Conservation (phyloP, 2,797 vertebrate species). For the Hemitrygon akajei region DNA sequence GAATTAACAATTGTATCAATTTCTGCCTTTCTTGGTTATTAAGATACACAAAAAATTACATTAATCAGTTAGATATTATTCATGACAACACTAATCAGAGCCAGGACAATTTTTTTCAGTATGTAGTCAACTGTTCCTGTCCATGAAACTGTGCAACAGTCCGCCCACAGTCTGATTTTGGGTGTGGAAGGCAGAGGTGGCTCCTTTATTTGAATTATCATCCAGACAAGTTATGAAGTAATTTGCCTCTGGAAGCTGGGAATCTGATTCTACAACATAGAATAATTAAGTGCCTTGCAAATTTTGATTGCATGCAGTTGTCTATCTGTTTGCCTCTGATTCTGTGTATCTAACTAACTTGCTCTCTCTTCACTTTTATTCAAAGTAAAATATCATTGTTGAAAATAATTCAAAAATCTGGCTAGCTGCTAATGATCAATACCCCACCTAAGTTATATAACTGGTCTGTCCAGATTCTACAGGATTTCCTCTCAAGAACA, state of each 20-base stretch:
- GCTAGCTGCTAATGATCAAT: not conserved
- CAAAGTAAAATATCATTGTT: not conserved
- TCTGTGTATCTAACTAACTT: not conserved
- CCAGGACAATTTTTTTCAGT: not conserved
- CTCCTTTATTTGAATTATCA: not conserved
- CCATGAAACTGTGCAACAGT: too few relatives aligned
- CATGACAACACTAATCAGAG: not conserved
- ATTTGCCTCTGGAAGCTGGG: not conserved
- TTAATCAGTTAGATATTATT: not conserved
- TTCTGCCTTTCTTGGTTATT: not conserved
- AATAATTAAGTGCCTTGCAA: not conserved
- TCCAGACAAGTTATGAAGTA: not conserved
- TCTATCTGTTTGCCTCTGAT: not conserved
- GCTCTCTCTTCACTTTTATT: not conserved
- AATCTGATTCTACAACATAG: not conserved
- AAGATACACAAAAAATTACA: not conserved
- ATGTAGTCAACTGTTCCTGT: not conserved
- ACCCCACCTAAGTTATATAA: not conserved
- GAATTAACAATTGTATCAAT: not conserved
- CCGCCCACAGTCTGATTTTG: not conserved
- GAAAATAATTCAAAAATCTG: not conserved
- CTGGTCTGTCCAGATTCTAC: not conserved
- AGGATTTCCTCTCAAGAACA: not conserved
- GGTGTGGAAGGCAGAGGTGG: not conserved
- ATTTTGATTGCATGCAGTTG: not conserved